Evolutionary conservation across 2,888 invertebrate genomes (phyloP).

Genomic region (Meiosimyza platycephala): DNA sequence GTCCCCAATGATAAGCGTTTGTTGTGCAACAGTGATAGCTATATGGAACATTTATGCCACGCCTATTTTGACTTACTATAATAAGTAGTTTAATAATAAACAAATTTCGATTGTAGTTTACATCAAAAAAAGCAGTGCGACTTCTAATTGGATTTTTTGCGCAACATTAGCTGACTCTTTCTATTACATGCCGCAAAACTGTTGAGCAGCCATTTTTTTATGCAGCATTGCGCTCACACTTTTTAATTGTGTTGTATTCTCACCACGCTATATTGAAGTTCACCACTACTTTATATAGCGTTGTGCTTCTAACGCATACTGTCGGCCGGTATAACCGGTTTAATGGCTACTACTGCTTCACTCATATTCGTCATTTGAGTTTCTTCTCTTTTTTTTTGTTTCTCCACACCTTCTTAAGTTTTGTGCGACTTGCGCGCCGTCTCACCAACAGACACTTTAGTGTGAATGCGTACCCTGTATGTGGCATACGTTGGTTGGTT

Average conservation of each 20-base stretch:
- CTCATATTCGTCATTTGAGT: background rate
- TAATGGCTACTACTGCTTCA: background rate
- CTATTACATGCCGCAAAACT: background rate
- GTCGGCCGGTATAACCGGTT: background rate
- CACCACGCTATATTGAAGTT: slow-evolving; percentile 26
- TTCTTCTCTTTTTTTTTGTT: background rate
- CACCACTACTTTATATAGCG: background rate
- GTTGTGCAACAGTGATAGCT: too few relatives aligned
- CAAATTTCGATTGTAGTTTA: background rate
- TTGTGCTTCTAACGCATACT: slow-evolving; percentile 12
- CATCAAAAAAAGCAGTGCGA: too few relatives aligned
- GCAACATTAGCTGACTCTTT: background rate
- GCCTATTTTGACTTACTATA: slow-evolving; percentile 13
- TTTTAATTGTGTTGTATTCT: background rate
- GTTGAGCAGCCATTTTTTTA: slow-evolving; percentile 42
- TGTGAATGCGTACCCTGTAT: slow-evolving; percentile 45
- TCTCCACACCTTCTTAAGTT: background rate
- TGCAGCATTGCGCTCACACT: slow-evolving; percentile 20
- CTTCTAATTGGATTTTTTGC: slow-evolving; percentile 43
- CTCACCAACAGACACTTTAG: slow-evolving; percentile 28
- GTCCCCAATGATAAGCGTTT: too few relatives aligned
- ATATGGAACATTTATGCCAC: background rate
- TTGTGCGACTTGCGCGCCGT: slow-evolving; percentile 18
- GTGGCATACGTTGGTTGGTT: slow-evolving; percentile 39
- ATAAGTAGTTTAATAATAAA: background rate